These are phyloP conservation scores for Lepidochrysops patricia DNA, from an alignment of 2,888 invertebrate species.

Conservation along the genomic window DNA sequence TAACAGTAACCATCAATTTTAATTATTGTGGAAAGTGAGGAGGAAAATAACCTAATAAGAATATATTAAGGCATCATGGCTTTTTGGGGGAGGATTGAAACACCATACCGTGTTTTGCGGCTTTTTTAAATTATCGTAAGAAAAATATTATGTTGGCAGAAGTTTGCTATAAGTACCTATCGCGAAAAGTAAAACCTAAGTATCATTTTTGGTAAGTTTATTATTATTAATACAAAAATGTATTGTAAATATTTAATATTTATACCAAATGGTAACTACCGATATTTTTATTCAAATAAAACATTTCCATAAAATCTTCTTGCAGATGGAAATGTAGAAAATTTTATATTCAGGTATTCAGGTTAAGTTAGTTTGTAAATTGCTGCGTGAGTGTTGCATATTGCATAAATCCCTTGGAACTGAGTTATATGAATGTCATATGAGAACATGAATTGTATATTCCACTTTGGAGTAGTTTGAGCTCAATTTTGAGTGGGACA, in stretches of 20 bases:
- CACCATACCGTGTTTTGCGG: neutral
- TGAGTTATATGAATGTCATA: neutral
- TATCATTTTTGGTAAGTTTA: no score
- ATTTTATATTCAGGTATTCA: neutral
- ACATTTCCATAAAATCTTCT: neutral
- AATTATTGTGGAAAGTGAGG: slow-evolving; percentile 44
- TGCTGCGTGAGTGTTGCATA: neutral
- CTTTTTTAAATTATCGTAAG: slow-evolving; percentile 9
- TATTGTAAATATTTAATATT: no score
- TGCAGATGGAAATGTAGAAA: neutral
- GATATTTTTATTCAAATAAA: neutral
- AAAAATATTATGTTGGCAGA: no score
- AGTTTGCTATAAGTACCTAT: no score
- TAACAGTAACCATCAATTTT: slow-evolving; percentile 47
- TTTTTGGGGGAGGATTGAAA: neutral
- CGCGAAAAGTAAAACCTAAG: no score
- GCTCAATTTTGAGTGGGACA: neutral
- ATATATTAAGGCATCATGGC: slow-evolving; percentile 22
- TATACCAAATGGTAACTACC: no score
- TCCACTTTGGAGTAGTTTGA: neutral
- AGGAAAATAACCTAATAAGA: slow-evolving; percentile 44
- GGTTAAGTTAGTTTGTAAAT: slow-evolving; percentile 7
- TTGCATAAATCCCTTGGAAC: neutral
- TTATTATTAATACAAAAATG: neutral
- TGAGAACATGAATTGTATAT: slow-evolving; percentile 1